Conservation (phyloP, 1,140 invertebrate genomes). For the Euschistus heros region DNA sequence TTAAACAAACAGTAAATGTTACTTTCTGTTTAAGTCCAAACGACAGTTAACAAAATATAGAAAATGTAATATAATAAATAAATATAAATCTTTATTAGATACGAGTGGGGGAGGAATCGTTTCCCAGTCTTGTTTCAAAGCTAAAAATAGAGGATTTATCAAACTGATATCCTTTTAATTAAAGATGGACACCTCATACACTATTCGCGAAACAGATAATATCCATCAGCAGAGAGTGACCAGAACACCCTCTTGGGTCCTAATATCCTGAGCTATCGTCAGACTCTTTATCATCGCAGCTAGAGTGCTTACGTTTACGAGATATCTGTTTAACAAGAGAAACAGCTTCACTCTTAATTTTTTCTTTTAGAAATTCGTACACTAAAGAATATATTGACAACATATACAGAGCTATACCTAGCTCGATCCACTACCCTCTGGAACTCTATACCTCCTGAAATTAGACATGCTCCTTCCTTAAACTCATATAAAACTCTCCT, state of each 20-base stretch:
- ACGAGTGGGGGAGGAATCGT: not conserved
- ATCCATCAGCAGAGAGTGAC: not conserved
- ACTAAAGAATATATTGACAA: constrained; percentile 92
- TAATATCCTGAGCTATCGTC: not conserved
- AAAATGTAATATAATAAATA: constrained; percentile 16
- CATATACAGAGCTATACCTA: too few relatives aligned
- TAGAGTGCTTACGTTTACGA: not conserved
- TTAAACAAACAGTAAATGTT: constrained; percentile 3
- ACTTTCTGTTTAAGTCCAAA: constrained; percentile 1
- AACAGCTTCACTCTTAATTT: constrained; percentile 49
- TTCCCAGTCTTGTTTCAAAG: constrained; percentile 6
- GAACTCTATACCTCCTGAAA: too few relatives aligned
- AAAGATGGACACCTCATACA: not conserved
- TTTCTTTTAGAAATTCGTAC: constrained; percentile 78
- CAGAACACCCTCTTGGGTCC: not conserved
- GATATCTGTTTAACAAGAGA: not conserved
- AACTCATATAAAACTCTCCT: too few relatives aligned
- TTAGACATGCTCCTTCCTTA: too few relatives aligned
- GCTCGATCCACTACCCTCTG: too few relatives aligned
- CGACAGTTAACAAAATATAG: not conserved
- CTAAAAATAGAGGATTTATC: not conserved
- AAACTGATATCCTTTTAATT: too few relatives aligned
- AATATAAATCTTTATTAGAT: constrained; percentile 9
- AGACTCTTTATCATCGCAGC: not conserved
- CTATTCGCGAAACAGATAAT: not conserved